Base-by-base conservation (phyloP, 2,797 vertebrate genomes). In the Alosa sapidissima region DNA sequence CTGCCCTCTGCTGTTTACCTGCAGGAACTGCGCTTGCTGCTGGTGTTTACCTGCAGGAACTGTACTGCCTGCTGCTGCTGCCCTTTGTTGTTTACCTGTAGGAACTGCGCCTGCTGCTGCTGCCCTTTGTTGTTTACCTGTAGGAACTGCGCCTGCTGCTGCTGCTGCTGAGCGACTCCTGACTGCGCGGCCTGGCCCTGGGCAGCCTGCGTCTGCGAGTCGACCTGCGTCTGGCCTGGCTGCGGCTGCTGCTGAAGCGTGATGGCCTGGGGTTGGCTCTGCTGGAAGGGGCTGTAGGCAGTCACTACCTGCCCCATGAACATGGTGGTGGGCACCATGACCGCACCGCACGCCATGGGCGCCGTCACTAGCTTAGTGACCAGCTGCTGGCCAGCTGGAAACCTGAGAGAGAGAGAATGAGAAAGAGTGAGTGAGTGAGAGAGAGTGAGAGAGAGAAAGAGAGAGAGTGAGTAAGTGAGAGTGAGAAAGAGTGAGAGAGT, bases 241-340 rank as follows among this genome's bases (percentile, higher is more conserved):
- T 78, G 72, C 14, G 41, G 72, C 36, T 78, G 68, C 11, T 75
- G 91, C 86, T 95, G 95, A 41, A 97, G 89, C 24, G 97, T 95
- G 87, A 98, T 90, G 16, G 97, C 96, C 93, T 97, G 98, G 0
- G 97, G 90, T 91, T 96, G 97, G 84, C 96, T 97, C 28, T 96
- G 97, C 92, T 95, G 96, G 82, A 95, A 95, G 0, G 98, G 93
- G 89, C 96, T 96, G 88, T 98, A 99, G 7, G 98, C 96, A 0
- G 98, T 98, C 89, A 99, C 97, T 91, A 99, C 97, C 91, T 98
- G 98, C 19, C 98, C 97, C 98, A 99, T 99, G 47, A 99, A 97
- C 98, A 99, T 98, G 28, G 98, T 97, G 47, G 98, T 98, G n/a
- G 98, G 98, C 82, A 99, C 98, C 98, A 99, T 98, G 54, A 99